phyloP scores from a whole-genome alignment of 1,140 invertebrate species.

The Spodoptera litura region DNA sequence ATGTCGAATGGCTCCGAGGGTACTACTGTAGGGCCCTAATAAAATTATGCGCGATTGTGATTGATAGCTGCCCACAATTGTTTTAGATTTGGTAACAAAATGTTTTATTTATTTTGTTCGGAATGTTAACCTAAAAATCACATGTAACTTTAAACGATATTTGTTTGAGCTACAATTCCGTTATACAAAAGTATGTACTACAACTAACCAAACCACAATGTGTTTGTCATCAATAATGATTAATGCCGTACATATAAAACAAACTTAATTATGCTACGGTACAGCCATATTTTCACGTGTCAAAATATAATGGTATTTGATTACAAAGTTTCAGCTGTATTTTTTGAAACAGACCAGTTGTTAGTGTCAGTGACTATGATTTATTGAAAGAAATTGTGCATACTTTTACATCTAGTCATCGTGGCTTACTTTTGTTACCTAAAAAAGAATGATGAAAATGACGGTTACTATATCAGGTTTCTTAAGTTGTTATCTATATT shows the following conservation, averaged over 20 bases:
- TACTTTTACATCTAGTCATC: too few relatives aligned
- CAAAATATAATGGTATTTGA: constrained; percentile 1
- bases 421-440: too few relatives aligned
- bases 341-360: background rate
- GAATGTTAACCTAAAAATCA: too few relatives aligned
- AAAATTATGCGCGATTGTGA: constrained; percentile 45
- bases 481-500: too few relatives aligned
- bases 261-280: constrained; percentile 1
- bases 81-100: constrained; percentile 33
- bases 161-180: too few relatives aligned
- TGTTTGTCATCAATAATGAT: too few relatives aligned
- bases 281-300: background rate
- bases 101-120: background rate
- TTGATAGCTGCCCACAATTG: constrained; percentile 44
- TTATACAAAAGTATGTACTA: too few relatives aligned
- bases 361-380: background rate
- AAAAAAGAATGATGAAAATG: too few relatives aligned
- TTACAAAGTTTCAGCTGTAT: background rate
- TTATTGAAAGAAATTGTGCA: background rate
- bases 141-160: too few relatives aligned
- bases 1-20: constrained; percentile 56
- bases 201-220: too few relatives aligned
- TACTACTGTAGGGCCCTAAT: constrained; percentile 45
- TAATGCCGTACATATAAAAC: too few relatives aligned
- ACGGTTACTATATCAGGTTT: too few relatives aligned